Evolutionary conservation across 2,888 invertebrate genomes (phyloP).

Genomic region (Hemithea aestivaria): DNA sequence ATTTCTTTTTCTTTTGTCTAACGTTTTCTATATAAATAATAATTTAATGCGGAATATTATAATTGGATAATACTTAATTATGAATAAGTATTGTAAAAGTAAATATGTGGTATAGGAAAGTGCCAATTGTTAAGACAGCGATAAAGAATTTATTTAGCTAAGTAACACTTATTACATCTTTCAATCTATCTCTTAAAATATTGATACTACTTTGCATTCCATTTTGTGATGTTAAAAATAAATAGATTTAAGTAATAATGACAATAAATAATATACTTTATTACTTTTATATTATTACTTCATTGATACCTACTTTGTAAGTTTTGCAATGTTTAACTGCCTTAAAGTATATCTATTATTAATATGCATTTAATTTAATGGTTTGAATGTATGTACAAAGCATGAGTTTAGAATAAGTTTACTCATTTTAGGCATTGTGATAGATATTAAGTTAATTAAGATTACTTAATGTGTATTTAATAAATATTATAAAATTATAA

Average conservation of each 20-base stretch:
- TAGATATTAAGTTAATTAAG: conserved; percentile 39
- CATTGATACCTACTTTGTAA: no score
- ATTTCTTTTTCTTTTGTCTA: no score
- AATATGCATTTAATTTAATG: conserved; percentile 64
- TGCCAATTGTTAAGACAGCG: conserved; percentile 16
- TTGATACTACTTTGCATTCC: conserved; percentile 35
- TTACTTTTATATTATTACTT: conserved; percentile 9
- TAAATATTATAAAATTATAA: no score
- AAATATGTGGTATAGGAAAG: conserved; percentile 4
- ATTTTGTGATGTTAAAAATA: conserved; percentile 31
- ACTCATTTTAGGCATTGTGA: conserved; percentile 64
- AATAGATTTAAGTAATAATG: conserved; percentile 43
- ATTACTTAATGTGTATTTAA: neutral
- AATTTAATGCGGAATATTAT: no score
- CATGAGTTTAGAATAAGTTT: conserved; percentile 46
- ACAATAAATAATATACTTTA: conserved; percentile 43
- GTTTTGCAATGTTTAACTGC: no score
- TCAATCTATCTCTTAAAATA: conserved; percentile 2
- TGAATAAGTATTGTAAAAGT: no score
- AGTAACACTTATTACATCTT: neutral
- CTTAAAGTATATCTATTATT: conserved; percentile 46
- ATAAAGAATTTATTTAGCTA: neutral
- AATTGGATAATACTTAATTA: no score
- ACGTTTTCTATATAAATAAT: no score
- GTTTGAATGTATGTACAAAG: conserved; percentile 70